Evolutionary conservation across 2,113 vertebrate species (phyloP), one percentile per base, ranked within the genome.

Genomic region (Ptilorrhoa leucosticta): DNA sequence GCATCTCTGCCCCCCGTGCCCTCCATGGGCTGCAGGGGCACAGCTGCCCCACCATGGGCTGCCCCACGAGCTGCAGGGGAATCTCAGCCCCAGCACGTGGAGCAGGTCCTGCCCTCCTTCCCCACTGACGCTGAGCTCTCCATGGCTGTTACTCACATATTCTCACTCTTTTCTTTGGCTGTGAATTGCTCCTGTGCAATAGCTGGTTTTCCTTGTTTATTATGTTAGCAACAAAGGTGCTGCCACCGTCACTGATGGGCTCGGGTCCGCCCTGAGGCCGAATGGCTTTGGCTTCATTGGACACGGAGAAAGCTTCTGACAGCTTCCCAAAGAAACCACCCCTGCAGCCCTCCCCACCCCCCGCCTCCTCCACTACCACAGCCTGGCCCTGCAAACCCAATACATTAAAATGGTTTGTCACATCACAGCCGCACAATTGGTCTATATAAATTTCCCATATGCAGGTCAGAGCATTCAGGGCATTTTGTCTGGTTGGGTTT

Each of bases 341-440:
- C 21, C 31, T 33, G 50, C 57, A 64, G 31, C 17, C 23, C 17
- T 63, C 27, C 11, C 8, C 33, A 22, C 11, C 13, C 7, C 20
- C 9, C 0, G 0, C 24, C 54, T 68, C 39, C 14, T 50, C 45
- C 27, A 5, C 11, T 19, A 22, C 35, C 65, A 26, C 75, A 26
- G 6, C 24, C 56, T 61, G 56, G 47, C 28, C n/a, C 22, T 48
- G 26, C 58, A 50, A 80, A 65, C 18, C 50, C 35, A 19, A 2
- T 1, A 2, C 12, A 2, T 23, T 13, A 5, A 23, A 37, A 31
- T 2, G 6, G 21, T 13, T 42, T 10, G 18, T 28, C n/a, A 5
- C 20, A 18, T 35, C 50, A 4, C 13, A 47, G 61, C 48, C 6
- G 5, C 30, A 6, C 2, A n/a, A 1, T 1, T 19, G 11, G 12